Conservation (phyloP, 1,140 invertebrate genomes). For the Zeugodacus cucurbitae region DNA sequence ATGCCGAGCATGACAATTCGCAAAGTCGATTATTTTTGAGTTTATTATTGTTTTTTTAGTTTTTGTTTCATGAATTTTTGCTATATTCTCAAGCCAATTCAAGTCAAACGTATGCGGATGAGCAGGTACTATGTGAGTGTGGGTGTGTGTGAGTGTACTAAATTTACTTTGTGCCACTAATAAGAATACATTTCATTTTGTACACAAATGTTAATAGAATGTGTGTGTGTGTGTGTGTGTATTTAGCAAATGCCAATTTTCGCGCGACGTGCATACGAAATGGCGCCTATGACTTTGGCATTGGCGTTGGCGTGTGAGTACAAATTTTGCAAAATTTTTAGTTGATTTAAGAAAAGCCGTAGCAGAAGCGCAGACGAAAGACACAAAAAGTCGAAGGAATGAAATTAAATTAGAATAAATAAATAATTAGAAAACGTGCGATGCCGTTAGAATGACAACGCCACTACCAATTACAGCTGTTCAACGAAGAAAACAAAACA, state of each 20-base stretch:
- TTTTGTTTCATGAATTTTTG: too few species aligned
- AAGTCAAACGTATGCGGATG: background rate
- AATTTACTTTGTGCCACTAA: slow-evolving; percentile 17
- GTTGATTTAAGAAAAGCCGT: background rate
- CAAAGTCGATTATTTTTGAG: background rate
- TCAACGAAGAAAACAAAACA: background rate
- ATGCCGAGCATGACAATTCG: background rate
- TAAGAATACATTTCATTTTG: background rate
- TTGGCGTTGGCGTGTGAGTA: background rate
- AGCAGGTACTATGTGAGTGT: background rate
- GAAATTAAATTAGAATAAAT: background rate
- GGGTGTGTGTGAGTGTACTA: background rate
- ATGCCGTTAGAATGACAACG: too few species aligned
- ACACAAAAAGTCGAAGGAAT: background rate
- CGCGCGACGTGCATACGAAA: slow-evolving; percentile 12
- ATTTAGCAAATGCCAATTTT: slow-evolving; percentile 28
- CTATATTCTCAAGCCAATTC: background rate
- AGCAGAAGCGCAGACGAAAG: background rate
- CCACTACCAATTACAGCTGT: background rate
- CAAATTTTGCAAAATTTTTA: background rate
- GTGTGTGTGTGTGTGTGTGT: background rate
- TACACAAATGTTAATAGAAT: background rate
- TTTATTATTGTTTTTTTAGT: too few species aligned
- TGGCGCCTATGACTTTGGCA: background rate
- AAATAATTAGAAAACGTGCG: background rate